A percentile compares a stretch with the other conserved stretches of the same genome.
Conservation (phyloP, 2,113 vertebrate species). For the Theropithecus gelada region DNA sequence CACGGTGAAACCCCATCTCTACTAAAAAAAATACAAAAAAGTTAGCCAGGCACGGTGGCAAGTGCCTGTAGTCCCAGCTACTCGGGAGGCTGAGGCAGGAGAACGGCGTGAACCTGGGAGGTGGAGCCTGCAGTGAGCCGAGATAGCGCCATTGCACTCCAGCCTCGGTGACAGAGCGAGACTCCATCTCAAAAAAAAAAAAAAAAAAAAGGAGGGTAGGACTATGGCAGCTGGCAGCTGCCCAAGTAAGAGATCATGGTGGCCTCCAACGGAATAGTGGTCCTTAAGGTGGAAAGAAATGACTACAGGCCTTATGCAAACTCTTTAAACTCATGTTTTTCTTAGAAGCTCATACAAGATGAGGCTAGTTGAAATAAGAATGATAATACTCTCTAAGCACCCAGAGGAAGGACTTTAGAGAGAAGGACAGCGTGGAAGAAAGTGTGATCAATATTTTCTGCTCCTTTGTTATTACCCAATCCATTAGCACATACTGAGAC, state of each 20-base stretch:
- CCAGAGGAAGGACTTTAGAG: constrained; percentile 16
- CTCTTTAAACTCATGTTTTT: background rate
- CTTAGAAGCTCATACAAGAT: background rate
- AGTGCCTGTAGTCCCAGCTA: no score
- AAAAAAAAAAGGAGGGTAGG: background rate
- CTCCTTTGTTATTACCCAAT: constrained; percentile 30
- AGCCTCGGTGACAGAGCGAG: no score
- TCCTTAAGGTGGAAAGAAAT: background rate
- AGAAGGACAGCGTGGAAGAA: background rate
- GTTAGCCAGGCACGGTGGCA: no score
- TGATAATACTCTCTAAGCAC: background rate
- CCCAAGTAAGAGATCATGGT: background rate
- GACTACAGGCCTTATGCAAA: background rate
- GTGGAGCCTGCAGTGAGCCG: no score
- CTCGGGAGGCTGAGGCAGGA: no score
- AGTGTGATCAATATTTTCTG: background rate
- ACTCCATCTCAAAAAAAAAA: no score
- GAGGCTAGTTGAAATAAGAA: constrained; percentile 1
- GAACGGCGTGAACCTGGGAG: no score
- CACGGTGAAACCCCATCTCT: no score
- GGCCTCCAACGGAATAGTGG: background rate
- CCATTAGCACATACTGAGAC: background rate
- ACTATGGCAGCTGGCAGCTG: background rate
- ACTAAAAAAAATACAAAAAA: no score
- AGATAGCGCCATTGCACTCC: no score